phyloP scores from a whole-genome alignment of 2,888 invertebrate genomes.

The Dione vanillae region DNA sequence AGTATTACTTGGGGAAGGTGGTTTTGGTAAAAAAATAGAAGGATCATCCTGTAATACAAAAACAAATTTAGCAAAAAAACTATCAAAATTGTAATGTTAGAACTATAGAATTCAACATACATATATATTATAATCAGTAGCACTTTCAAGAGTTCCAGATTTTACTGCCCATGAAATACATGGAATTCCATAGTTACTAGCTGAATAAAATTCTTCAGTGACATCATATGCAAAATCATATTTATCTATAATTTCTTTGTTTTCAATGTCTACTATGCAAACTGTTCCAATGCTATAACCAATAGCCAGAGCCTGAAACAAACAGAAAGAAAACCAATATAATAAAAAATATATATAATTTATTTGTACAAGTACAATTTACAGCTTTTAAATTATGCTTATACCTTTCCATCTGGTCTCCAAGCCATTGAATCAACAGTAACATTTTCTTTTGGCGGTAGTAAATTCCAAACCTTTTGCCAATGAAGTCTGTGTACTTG shows the following conservation, averaged over 20 bases:
- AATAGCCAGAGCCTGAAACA: slow-evolving; percentile 86
- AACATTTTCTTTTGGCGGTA: slow-evolving; percentile 90
- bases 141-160: slow-evolving; percentile 72
- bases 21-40: slow-evolving; percentile 83
- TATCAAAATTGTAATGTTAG: neutral
- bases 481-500: slow-evolving; percentile 94
- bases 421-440: slow-evolving; percentile 92
- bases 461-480: slow-evolving; percentile 95
- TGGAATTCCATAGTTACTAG: slow-evolving; percentile 86
- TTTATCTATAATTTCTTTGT: slow-evolving; percentile 90
- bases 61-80: neutral
- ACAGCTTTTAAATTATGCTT: slow-evolving; percentile 43
- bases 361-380: neutral
- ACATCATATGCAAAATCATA: slow-evolving; percentile 76
- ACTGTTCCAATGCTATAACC: slow-evolving; percentile 89
- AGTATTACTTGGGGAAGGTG: slow-evolving; percentile 81
- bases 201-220: slow-evolving; percentile 72
- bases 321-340: neutral
- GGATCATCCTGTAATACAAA: slow-evolving; percentile 73
- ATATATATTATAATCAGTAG: slow-evolving; percentile 75
- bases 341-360: neutral
- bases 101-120: slow-evolving; percentile 54
- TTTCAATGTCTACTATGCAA: slow-evolving; percentile 92
- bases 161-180: slow-evolving; percentile 89
- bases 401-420: slow-evolving; percentile 97